Base-by-base conservation (phyloP, 2,888 invertebrate genomes). In the Agonopterix heracliana region DNA sequence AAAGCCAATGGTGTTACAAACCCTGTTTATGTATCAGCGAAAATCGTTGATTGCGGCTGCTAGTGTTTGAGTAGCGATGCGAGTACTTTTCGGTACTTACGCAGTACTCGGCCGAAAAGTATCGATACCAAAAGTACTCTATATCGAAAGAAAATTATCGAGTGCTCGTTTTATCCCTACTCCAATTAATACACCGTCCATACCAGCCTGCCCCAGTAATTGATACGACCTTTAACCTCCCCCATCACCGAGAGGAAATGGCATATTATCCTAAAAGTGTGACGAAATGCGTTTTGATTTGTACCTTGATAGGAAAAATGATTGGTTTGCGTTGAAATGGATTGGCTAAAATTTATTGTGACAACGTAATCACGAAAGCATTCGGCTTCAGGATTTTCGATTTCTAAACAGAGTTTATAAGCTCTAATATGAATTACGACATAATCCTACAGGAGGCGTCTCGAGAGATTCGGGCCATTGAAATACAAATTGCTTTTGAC, bases 211-310 rank as follows among this genome's bases (percentile, higher is more conserved):
- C 5, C 3, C 14, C 41, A 41, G 41, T 34, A 38, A 45, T 45
- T 46, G 46, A 46, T 34, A 12, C 13, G 34, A 41, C 41, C 46
- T 41, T 41, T 44, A 44, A 13, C 45, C 12, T 12, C 10, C 35
- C 11, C 47, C 49, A 52, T 52, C 52, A 26, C n/a, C 43, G 10
- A 13, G 12, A 40, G 52, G 52, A 52, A 46, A 52, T 52, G 46
- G 49, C 41, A 41, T 49, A 49, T 49, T 49, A 52, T 48, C 41
- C 10, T 10, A 46, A 44, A 46, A 48, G 44, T 46, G 40, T 42
- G 14, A 10, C 26, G 46, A 34, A 46, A 40, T 12, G 46, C 26
- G 17, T 12, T 11, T n/a, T 11, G 38, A 10, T 11, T n/a, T 38
- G 38, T 38, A n/a, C 11, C 10, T 4, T n/a, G 38, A 38, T n/a